Evolutionary conservation across 2,113 vertebrate species (phyloP).

Genomic region (Jacana jacana): DNA sequence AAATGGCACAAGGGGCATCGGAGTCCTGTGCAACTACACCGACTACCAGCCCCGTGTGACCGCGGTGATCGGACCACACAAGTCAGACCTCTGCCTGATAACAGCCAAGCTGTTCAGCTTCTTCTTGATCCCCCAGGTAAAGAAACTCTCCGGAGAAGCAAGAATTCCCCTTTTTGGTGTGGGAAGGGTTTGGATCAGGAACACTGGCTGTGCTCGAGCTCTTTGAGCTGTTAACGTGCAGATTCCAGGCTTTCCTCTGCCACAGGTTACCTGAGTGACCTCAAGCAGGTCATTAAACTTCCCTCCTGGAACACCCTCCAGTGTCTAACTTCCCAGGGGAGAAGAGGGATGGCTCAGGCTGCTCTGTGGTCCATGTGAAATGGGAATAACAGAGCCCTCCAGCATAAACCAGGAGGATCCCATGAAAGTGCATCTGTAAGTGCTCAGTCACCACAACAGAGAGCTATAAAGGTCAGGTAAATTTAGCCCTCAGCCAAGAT

Average conservation of each 20-base stretch:
- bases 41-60: conserved; percentile 78
- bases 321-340: background rate
- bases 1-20: background rate
- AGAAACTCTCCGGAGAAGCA: background rate
- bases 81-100: conserved; percentile 76
- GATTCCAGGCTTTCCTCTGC: background rate
- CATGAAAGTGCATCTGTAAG: background rate
- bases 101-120: conserved; percentile 82
- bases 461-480: background rate
- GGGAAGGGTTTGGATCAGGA: background rate
- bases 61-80: conserved; percentile 83
- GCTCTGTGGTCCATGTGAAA: background rate
- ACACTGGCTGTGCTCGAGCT: rapidly evolving
- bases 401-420: background rate
- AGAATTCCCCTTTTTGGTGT: background rate
- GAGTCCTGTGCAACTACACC: conserved; percentile 78
- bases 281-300: background rate
- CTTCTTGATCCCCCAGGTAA: conserved; percentile 88
- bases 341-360: background rate
- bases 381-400: background rate
- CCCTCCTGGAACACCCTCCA: background rate
- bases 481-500: background rate
- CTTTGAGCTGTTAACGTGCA: background rate
- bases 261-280: too few species aligned
- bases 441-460: background rate